phyloP scores from a whole-genome alignment of 2,113 vertebrate genomes.

The Tenrec ecaudatus region DNA sequence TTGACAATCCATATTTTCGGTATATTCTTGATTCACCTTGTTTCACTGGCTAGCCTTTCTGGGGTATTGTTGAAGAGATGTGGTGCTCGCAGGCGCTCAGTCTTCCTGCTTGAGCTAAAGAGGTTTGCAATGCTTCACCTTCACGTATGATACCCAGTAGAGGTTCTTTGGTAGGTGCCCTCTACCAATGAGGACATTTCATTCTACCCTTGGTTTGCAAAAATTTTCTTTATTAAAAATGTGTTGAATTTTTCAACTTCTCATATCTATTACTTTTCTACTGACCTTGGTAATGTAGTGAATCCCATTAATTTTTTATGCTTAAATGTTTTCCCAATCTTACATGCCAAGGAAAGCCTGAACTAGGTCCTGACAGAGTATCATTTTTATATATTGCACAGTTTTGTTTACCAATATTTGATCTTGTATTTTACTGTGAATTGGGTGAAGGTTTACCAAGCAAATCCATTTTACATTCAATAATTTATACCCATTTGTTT shows the following conservation, averaged over 20 bases:
- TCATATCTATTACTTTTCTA: slow-evolving; percentile 16
- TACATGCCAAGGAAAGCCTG: not conserved
- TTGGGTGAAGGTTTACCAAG: too few species aligned
- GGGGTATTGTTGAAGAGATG: slow-evolving; percentile 6
- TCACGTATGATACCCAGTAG: slow-evolving; percentile 12
- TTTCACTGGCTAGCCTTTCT: slow-evolving; percentile 19
- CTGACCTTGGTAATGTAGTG: slow-evolving; percentile 35
- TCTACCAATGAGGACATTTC: slow-evolving; percentile 13
- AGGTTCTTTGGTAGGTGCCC: not conserved
- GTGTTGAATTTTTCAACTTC: slow-evolving; percentile 26
- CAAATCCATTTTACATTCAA: too few species aligned
- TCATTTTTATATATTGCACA: slow-evolving; percentile 1
- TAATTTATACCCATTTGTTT: too few species aligned
- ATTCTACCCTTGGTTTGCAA: slow-evolving; percentile 8
- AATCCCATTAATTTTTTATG: slow-evolving; percentile 29
- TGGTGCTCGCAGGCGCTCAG: not conserved
- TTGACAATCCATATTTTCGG: slow-evolving; percentile 15
- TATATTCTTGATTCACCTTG: slow-evolving; percentile 4
- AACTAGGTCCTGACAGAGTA: slow-evolving; percentile 19
- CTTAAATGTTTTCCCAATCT: slow-evolving; percentile 17
- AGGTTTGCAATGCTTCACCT: not conserved
- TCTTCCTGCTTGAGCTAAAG: slow-evolving; percentile 15
- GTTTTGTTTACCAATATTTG: slow-evolving; percentile 45
- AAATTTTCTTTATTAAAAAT: not conserved
- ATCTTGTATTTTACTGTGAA: not conserved